Percentiles rank a stretch among this genome's conserved stretches.
Conservation (phyloP, 2,888 invertebrate species). For the Epiblema foenella region DNA sequence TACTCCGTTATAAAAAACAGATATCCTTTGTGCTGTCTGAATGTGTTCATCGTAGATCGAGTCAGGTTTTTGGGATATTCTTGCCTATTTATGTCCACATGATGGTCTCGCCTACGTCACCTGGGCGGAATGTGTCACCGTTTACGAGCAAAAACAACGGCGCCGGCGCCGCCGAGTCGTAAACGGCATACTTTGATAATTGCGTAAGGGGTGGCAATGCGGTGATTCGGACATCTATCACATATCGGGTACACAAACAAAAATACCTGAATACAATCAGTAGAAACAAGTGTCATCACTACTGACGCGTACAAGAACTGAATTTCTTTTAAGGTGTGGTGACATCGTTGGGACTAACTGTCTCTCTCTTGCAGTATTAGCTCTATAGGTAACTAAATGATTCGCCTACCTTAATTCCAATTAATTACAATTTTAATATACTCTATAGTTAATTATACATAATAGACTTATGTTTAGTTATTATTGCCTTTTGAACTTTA, state of each 20-base stretch:
- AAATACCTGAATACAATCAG: neutral
- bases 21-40: too few relatives aligned
- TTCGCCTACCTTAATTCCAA: too few relatives aligned
- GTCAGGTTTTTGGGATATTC: neutral
- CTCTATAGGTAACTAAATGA: too few relatives aligned
- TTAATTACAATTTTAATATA: too few relatives aligned
- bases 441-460: too few relatives aligned
- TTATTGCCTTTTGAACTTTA: too few relatives aligned
- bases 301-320: neutral
- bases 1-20: too few relatives aligned
- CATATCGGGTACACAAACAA: neutral
- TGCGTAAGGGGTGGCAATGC: slow-evolving; percentile 30
- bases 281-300: neutral
- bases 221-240: slow-evolving; percentile 6
- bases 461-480: too few relatives aligned
- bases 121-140: slow-evolving; percentile 38
- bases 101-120: slow-evolving; percentile 31
- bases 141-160: slow-evolving; percentile 44
- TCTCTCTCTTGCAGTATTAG: too few relatives aligned
- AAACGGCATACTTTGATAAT: slow-evolving; percentile 30
- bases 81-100: neutral
- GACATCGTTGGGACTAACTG: too few relatives aligned
- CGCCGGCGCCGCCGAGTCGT: slow-evolving; percentile 33
- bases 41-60: too few relatives aligned
- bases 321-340: too few relatives aligned